Evolutionary conservation across 2,113 vertebrate species (phyloP), one percentile per base, ranked within the genome.

Genomic region (Vicugna pacos): DNA sequence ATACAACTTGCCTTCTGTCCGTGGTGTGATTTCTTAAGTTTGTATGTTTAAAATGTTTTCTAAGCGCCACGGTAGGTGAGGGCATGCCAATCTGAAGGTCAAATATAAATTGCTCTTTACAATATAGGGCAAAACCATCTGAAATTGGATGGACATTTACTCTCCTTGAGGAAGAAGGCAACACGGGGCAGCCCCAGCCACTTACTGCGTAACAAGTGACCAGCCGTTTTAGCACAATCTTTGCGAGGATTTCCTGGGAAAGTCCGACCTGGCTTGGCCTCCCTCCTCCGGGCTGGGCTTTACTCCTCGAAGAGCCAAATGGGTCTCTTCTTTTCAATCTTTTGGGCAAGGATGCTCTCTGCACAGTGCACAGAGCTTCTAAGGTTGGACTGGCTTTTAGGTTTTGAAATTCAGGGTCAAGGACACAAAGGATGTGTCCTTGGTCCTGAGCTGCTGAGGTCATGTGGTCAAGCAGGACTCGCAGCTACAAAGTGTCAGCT

Each of bases 391-490:
- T 86, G n/a, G 7, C 32, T 35, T 94, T 92, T 50, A 26, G 17
- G 56, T 95, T 73, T 50, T 89, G 50, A 94, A 79, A 79, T 46
- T 94, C 60, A 76, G 54, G 86, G 77, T 96, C 85, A 88, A 92
- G 79, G 38, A 96, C 72, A 94, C 22, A 62, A 76, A 91, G 26
- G 20, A 5, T 75, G 72, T 95, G 77, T 91, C 89, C 70, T 67
- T 65, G 54, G n/a, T 72, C 72, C 65, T 32, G 35, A 58, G 52
- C 72, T 48, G 64, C 64, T 80, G n/a, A 86, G 56, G n/a, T 3
- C 28, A 5, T 42, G 24, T 32, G 46, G 72, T 54, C 48, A 58
- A 35, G 52, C 24, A 82, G 50, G n/a, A 72, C 60, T 94, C 75
- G 77, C 75, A 72, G 72, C 54, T 67, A 84, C 46, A 70, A 85